phyloP scores from a whole-genome alignment of 1,140 invertebrate species.

The Drosophila chauvacae region DNA sequence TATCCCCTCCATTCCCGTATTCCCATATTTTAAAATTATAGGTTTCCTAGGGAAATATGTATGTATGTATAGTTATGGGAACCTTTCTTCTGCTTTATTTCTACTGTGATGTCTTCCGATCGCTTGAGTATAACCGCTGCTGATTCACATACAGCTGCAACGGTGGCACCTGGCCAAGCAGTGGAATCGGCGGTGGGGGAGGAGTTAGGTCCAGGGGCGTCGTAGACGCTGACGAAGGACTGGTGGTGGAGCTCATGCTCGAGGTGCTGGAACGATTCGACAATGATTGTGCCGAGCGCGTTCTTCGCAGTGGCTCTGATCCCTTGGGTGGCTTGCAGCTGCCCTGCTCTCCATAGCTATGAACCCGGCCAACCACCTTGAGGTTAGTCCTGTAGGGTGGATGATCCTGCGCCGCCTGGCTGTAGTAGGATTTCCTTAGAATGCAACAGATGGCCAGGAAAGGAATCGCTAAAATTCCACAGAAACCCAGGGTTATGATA shows the following conservation, averaged over 20 bases:
- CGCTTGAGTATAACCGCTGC: slow-evolving; percentile 39
- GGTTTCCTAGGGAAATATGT: slow-evolving; percentile 46
- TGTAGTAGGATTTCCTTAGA: slow-evolving; percentile 72
- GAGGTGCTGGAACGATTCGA: slow-evolving; percentile 63
- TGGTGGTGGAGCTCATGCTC: slow-evolving; percentile 58
- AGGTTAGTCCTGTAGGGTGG: slow-evolving; percentile 46
- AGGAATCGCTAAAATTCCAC: slow-evolving; percentile 68
- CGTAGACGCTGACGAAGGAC: slow-evolving; percentile 58
- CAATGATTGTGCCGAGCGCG: slow-evolving; percentile 66
- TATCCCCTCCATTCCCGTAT: neutral
- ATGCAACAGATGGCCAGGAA: slow-evolving; percentile 76
- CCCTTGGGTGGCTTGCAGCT: slow-evolving; percentile 22
- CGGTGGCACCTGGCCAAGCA: slow-evolving; percentile 28
- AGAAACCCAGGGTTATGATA: slow-evolving; percentile 70
- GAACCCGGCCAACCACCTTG: slow-evolving; percentile 54
- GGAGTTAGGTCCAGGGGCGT: slow-evolving; percentile 65
- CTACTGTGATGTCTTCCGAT: slow-evolving; percentile 38
- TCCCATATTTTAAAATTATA: slow-evolving; percentile 1
- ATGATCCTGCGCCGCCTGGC: slow-evolving; percentile 50
- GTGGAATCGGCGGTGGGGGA: slow-evolving; percentile 35
- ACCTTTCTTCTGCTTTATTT: slow-evolving; percentile 24
- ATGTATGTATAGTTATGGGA: slow-evolving; percentile 49
- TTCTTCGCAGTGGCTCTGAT: slow-evolving; percentile 53
- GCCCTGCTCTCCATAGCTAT: slow-evolving; percentile 61
- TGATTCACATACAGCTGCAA: slow-evolving; percentile 62